Base-by-base conservation (phyloP, 2,888 invertebrate genomes). In the Entomobrya proxima region DNA sequence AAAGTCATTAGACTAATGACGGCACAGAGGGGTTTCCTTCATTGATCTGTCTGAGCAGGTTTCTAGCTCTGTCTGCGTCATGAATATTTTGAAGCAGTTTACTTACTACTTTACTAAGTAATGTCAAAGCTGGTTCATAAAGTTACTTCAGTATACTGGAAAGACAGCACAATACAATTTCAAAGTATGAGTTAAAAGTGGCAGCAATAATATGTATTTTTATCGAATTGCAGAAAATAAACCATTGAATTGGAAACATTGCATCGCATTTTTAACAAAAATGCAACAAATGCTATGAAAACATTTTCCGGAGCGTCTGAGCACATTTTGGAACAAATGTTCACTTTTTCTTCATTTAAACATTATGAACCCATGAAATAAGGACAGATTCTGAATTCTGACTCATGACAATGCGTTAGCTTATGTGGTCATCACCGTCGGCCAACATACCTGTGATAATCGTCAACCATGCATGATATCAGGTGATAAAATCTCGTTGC, bases 1-100 rank as follows among this genome's bases (percentile, higher is more conserved):
- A 87, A 85, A 87, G 87, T 87, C 87, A 87, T 87, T 87, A 87
- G 85, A 85, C 87, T 87, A 85, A 87, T 87, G 87, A 87, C 85
- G 78, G 78, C 85, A 69, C 85, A 74, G 87, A 87, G 85, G 87
- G 84, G 87, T 81, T 85, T 85, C 84, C 81, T 79, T 67, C 82
- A 82, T 86, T 86, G 85, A 85, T 85, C 85, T 85, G 78, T 47
- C 18, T 55, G 76, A 47, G 30, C 47, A 44, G 58, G 32, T 64
- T 64, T 32, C 76, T 58, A n/a, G 40, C 18, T 9, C 52, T 40
- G n/a, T 64, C 74, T 58, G 30, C 61, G 72, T 79, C 13, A 30
- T 47, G 35, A 35, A 81, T 69, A 30, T 50, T 55, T 35, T 35
- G 21, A 32, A 24, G 13, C 61, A 30, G n/a, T 32, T 32, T 50